These are phyloP conservation scores for Plectropomus leopardus DNA, from an alignment of 2,113 vertebrate species.

Conservation along the genomic window DNA sequence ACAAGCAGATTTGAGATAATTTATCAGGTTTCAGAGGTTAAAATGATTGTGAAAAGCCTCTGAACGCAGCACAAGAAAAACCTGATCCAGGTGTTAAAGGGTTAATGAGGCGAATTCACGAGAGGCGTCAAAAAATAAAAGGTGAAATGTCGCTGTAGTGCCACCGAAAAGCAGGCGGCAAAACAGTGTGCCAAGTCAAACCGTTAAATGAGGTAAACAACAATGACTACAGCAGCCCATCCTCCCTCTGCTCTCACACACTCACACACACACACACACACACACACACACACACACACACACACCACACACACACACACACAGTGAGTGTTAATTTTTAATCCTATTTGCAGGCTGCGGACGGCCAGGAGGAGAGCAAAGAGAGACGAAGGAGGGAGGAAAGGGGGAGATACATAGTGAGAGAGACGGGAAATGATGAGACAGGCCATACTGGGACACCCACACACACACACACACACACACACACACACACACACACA, in stretches of 20 bases:
- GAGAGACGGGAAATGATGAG: slow-evolving; percentile 55
- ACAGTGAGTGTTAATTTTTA: slow-evolving; percentile 59
- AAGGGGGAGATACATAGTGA: slow-evolving; percentile 29
- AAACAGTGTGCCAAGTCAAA: background rate
- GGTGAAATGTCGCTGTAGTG: background rate
- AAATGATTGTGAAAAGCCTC: too few species aligned
- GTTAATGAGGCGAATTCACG: background rate
- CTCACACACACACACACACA: background rate
- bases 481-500: slow-evolving; percentile 24
- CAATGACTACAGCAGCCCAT: slow-evolving; percentile 16
- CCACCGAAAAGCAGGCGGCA: background rate
- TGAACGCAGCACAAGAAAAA: too few species aligned
- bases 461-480: background rate
- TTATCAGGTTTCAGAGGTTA: too few species aligned
- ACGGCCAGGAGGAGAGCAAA: slow-evolving; percentile 28
- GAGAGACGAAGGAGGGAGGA: slow-evolving; percentile 3
- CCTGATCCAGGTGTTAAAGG: too few species aligned
- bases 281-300: slow-evolving; percentile 1
- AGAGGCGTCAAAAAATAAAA: background rate
- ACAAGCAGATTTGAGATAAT: too few species aligned
- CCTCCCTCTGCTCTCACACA: background rate
- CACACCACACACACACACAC: slow-evolving; percentile 9
- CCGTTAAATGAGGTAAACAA: slow-evolving; percentile 28
- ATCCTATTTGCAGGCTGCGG: slow-evolving; percentile 64
- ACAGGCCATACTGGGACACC: slow-evolving; percentile 19